Conservation (phyloP, 2,797 vertebrate species). For the Bryconaethiops microstoma region DNA sequence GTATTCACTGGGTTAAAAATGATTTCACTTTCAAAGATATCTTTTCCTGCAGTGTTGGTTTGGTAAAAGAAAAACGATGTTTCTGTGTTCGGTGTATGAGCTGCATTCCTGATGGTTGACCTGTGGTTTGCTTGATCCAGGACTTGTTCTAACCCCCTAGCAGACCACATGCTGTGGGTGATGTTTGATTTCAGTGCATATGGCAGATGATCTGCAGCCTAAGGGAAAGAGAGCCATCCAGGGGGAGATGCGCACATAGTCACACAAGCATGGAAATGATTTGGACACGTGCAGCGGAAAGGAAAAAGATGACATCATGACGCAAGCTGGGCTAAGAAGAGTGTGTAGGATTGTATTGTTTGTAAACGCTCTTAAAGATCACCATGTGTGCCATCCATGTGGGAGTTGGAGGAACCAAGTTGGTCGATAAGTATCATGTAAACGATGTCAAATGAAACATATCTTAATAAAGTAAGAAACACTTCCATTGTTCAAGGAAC, state of each 20-base stretch:
- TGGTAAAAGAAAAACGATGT: background rate
- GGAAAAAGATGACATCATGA: constrained; percentile 23
- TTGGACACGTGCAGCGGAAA: constrained; percentile 24
- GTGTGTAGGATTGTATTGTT: constrained; percentile 29
- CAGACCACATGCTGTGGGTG: background rate
- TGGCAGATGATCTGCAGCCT: constrained; percentile 1
- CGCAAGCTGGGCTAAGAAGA: constrained; percentile 1
- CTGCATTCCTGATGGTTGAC: background rate
- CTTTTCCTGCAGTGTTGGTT: background rate
- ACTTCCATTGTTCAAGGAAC: background rate
- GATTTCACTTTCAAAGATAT: too few species aligned
- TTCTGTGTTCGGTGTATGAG: background rate
- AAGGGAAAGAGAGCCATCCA: background rate
- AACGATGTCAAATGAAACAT: constrained; percentile 33
- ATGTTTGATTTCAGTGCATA: constrained; percentile 3
- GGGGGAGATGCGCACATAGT: background rate
- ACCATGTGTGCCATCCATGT: constrained; percentile 7
- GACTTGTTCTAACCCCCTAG: background rate
- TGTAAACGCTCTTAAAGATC: constrained; percentile 30
- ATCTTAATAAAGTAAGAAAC: background rate
- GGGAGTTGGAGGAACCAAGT: constrained; percentile 6
- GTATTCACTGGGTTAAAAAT: too few species aligned
- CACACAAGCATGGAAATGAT: constrained; percentile 9
- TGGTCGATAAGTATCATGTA: background rate
- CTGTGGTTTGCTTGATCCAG: background rate